phyloP scores from a whole-genome alignment of 2,888 invertebrate genomes.

The Pegoplata infirma region DNA sequence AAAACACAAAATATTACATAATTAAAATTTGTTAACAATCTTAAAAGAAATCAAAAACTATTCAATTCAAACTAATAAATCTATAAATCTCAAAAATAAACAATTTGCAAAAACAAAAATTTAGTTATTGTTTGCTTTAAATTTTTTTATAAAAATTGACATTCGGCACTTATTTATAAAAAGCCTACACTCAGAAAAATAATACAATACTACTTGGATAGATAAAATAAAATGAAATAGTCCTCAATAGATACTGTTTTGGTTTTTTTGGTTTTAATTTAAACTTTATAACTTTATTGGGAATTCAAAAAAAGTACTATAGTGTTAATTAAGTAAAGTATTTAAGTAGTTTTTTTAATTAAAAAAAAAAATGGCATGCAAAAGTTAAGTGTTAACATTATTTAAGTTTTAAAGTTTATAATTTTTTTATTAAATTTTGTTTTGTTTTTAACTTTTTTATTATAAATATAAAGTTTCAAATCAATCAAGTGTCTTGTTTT shows the following conservation, averaged over 20 bases:
- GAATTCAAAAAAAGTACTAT: too few species aligned
- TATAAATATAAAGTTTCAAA: background rate
- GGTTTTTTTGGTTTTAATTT: slow-evolving; percentile 31
- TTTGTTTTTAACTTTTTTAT: background rate
- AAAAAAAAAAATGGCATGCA: slow-evolving; percentile 57
- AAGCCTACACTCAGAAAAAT: slow-evolving; percentile 57
- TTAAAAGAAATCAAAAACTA: too few species aligned
- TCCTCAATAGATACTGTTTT: slow-evolving; percentile 52
- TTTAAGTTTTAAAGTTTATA: background rate
- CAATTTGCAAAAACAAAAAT: slow-evolving; percentile 2
- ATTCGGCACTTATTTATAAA: slow-evolving; percentile 67
- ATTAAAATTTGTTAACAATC: too few species aligned
- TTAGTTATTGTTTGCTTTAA: too few species aligned
- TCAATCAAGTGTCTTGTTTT: background rate
- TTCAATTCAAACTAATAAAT: background rate
- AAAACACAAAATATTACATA: too few species aligned
- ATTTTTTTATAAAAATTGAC: slow-evolving; percentile 71
- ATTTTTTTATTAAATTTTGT: background rate
- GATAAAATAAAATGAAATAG: slow-evolving; percentile 30
- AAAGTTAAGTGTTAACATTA: slow-evolving; percentile 20
- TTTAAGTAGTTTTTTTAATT: slow-evolving; percentile 27
- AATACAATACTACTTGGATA: slow-evolving; percentile 32
- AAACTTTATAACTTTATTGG: slow-evolving; percentile 56
- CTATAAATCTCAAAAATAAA: background rate
- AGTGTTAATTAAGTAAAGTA: slow-evolving; percentile 39